Evolutionary conservation across 1,140 invertebrate species (phyloP).

Genomic region (Apocrypta bakeri): DNA sequence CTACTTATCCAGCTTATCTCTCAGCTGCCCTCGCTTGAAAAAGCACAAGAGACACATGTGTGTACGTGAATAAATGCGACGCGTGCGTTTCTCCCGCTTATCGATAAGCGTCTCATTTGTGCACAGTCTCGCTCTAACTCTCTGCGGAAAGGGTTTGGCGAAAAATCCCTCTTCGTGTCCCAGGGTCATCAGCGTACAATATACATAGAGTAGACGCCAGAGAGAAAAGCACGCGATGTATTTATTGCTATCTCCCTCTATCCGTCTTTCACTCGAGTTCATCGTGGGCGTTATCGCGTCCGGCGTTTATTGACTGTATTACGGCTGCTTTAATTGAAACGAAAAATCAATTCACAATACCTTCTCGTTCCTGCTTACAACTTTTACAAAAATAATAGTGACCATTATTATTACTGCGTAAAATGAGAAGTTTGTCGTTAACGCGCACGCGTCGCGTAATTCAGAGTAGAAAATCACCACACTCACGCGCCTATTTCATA

Average conservation of each 20-base stretch:
- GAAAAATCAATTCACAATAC: background rate
- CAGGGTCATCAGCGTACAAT: background rate
- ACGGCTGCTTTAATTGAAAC: background rate
- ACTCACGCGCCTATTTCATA: background rate
- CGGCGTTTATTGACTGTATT: background rate
- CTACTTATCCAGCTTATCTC: slow-evolving; percentile 35
- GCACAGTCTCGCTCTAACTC: background rate
- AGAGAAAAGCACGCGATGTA: background rate
- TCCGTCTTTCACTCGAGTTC: background rate
- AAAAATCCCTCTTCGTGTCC: background rate
- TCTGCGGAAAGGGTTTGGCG: background rate
- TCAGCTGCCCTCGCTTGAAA: background rate
- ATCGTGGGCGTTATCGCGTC: slow-evolving; percentile 15
- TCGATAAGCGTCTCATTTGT: slow-evolving; percentile 30
- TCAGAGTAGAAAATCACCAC: background rate
- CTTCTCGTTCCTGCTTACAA: no score
- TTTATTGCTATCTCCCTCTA: background rate
- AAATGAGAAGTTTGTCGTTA: background rate
- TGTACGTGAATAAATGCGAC: background rate
- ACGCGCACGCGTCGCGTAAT: background rate
- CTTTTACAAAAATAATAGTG: no score
- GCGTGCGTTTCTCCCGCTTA: background rate
- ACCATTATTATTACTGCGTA: background rate
- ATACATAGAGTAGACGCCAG: background rate
- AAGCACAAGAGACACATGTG: background rate